Evolutionary conservation across 1,140 invertebrate genomes (phyloP), one percentile per base, ranked within the genome.

Genomic region (Bombus breviceps): DNA sequence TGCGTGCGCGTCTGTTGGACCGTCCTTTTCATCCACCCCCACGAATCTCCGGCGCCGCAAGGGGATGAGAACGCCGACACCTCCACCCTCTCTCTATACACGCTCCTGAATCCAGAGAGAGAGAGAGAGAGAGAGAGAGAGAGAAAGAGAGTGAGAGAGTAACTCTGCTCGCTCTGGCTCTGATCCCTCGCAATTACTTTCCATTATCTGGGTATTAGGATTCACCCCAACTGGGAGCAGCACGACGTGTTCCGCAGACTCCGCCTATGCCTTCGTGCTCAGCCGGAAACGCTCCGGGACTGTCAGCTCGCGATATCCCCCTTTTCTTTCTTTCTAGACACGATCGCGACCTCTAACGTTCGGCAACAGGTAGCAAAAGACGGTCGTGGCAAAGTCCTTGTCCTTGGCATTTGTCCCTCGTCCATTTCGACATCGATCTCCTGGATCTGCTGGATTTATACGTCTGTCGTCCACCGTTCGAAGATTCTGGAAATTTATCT

Each of bases 121-220:
- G 32, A 34, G 32, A 34, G 6, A 34, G 66, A 34, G 66, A 34
- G 32, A 43, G 39, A 47, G n/a, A 32, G 15, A 34, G 72, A 74
- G 85, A 80, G 83, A 69, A 34, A 43, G 39, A 53, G 73, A 34
- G 18, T 25, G 72, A 53, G 85, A 80, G 83, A 89, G 92, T 92
- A 92, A 93, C 93, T 93, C 62, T 83, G 89, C 87, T 91, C 89
- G 85, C 59, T 62, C 75, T 39, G 75, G 57, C 91, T 92, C 90
- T 93, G 92, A 95, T 95, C 94, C 95, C 94, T 94, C 93, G 94
- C 95, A 95, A 95, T 95, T 95, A 95, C 93, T 95, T 93, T 93
- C 95, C 94, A 95, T 95, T 95, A 95, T 95, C 95, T 93, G 93
- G 93, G 95, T 95, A 95, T 95, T 95, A 95, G 94, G 94, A 95